Percentiles rank a stretch among this genome's conserved stretches.
These are phyloP conservation scores for Larimichthys polyactis DNA, from an alignment of 2,113 vertebrate species.

Conservation along the genomic window DNA sequence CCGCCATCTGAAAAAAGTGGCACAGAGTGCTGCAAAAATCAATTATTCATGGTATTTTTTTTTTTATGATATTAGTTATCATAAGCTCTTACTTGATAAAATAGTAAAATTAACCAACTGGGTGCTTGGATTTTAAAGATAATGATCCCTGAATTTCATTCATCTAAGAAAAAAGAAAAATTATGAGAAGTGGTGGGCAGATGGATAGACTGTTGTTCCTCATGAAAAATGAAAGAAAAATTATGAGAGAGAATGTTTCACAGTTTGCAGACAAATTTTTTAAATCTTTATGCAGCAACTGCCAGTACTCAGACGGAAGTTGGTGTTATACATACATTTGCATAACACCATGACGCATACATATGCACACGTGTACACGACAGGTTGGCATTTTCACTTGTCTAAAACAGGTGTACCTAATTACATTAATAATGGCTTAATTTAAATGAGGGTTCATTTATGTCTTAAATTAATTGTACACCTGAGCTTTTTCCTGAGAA, in stretches of 20 bases:
- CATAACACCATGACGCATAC: too few relatives aligned
- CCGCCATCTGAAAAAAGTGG: slow-evolving; percentile 23
- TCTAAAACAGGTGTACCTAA: neutral
- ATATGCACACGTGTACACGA: neutral
- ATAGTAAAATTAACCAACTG: slow-evolving; percentile 1
- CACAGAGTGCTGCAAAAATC: neutral
- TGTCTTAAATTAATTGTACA: neutral
- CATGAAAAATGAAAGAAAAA: too few relatives aligned
- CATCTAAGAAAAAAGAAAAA: neutral
- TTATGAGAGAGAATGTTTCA: neutral
- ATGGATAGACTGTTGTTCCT: too few relatives aligned
- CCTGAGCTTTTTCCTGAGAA: neutral
- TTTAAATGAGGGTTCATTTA: too few relatives aligned
- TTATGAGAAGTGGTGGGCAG: too few relatives aligned
- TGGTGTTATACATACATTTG: neutral
- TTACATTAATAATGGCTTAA: slow-evolving; percentile 1
- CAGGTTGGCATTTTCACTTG: neutral
- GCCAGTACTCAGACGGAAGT: neutral
- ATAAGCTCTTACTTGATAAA: neutral
- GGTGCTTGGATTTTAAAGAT: slow-evolving; percentile 3
- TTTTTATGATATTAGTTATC: neutral
- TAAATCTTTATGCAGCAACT: neutral
- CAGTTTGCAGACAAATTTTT: neutral
- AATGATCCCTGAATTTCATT: neutral
- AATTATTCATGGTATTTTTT: neutral